A percentile compares a stretch with the other conserved stretches of the same genome.
phyloP scores from a whole-genome alignment of 2,113 vertebrate species.

The Eidolon helvum region DNA sequence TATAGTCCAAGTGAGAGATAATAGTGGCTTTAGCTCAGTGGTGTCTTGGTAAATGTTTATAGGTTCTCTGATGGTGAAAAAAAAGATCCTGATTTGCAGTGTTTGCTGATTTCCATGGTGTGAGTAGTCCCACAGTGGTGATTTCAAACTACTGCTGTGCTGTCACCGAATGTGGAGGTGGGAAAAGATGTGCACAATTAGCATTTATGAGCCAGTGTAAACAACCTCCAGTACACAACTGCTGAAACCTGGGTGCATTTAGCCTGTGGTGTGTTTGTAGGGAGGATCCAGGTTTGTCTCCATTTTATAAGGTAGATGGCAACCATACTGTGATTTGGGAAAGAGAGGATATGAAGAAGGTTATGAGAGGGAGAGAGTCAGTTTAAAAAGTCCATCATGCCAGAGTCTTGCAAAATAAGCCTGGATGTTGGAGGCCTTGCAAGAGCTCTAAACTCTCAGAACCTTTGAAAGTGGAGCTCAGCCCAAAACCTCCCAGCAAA shows the following conservation, averaged over 20 bases:
- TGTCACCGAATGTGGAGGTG: background rate
- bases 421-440: background rate
- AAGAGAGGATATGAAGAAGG: background rate
- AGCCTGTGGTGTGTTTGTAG: background rate
- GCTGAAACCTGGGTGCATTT: background rate
- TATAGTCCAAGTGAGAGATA: background rate
- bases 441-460: background rate
- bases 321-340: background rate
- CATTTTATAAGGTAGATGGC: background rate
- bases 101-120: background rate
- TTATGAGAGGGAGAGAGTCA: background rate
- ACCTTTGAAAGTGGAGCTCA: slow-evolving; percentile 59
- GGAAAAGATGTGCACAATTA: background rate
- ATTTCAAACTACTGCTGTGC: background rate
- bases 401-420: slow-evolving; percentile 8
- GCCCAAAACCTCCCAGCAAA: slow-evolving; percentile 64
- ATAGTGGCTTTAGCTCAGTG: background rate
- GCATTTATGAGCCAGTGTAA: background rate
- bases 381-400: background rate
- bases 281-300: background rate
- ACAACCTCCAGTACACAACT: background rate
- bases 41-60: background rate
- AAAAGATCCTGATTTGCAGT: background rate
- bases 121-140: background rate
- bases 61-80: background rate